Evolutionary conservation across 2,797 vertebrate species (phyloP), one percentile per base, ranked within the genome.

Genomic region (Cryptoprocta ferox): DNA sequence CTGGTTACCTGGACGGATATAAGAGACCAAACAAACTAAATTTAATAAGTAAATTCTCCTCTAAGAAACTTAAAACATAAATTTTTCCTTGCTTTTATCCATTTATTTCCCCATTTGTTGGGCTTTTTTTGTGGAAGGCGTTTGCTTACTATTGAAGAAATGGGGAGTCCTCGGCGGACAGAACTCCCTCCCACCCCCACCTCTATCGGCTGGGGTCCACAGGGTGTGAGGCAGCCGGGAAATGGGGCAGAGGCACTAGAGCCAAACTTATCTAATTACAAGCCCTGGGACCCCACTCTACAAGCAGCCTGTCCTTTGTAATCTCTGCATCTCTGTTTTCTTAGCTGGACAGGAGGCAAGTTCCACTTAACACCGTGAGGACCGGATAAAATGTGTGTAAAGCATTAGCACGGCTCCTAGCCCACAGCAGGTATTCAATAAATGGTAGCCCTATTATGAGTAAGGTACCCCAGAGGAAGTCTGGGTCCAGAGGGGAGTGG

Each of bases 21-120:
- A 45, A 73, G 21, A 89, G 81, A 83, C 1, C 48, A 82, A 93
- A 79, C 16, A 89, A 84, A 95, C 68, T 85, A 68, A 86, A 93
- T 30, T 63, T 37, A 88, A 73, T 85, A 50, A 82, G 84, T 42
- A 96, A 86, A 83, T 84, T 92, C 73, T 14, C 50, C 89, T n/a
- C 68, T 26, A 80, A 89, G 28, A 59, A 91, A 94, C 63, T 96
- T 68, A 56, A 89, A 91, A 89, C 30, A 63, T 26, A 16, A 30
- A 59, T 80, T 90, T 73, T 68, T 30, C 80, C 48, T 85, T 90
- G 19, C 87, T 56, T 56, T 48, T 45, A 82, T 19, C 65, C 61
- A 70, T 24, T 84, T 66, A 61, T 79, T 70, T 48, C 59, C 79
- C 70, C 8, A 84, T 28, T 81, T 53, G 32, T 39, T 50, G n/a